phyloP scores from a whole-genome alignment of 2,797 vertebrate genomes.

The Argentina silus region DNA sequence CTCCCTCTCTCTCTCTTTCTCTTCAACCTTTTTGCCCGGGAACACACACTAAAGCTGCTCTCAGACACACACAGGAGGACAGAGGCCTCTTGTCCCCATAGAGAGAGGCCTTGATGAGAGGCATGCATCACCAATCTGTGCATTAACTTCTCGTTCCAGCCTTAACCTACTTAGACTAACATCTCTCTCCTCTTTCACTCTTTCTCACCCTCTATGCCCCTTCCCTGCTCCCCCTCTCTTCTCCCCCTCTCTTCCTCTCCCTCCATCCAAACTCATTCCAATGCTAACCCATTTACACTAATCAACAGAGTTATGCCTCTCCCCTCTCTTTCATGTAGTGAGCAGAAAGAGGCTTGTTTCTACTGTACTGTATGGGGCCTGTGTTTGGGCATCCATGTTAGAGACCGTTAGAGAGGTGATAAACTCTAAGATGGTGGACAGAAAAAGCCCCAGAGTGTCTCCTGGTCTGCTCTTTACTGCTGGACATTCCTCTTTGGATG shows the following conservation, averaged over 20 bases:
- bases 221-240: too few relatives aligned
- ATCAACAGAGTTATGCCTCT: neutral
- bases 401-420: neutral
- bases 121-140: too few relatives aligned
- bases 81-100: neutral
- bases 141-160: too few relatives aligned
- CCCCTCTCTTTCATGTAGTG: neutral
- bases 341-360: neutral
- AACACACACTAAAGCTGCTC: neutral
- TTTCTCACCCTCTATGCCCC: too few relatives aligned
- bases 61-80: neutral
- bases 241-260: too few relatives aligned
- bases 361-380: neutral
- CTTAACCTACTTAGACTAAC: too few relatives aligned
- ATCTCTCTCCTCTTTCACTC: too few relatives aligned
- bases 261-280: too few relatives aligned
- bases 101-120: too few relatives aligned
- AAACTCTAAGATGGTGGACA: neutral
- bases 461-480: too few relatives aligned
- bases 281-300: neutral
- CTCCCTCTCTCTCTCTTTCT: neutral
- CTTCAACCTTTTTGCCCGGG: neutral
- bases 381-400: neutral
- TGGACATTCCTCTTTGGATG: too few relatives aligned
- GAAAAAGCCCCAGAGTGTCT: neutral